These are phyloP conservation scores for Apogon hyalosoma DNA, from an alignment of 2,797 vertebrate genomes.

Conservation along the genomic window DNA sequence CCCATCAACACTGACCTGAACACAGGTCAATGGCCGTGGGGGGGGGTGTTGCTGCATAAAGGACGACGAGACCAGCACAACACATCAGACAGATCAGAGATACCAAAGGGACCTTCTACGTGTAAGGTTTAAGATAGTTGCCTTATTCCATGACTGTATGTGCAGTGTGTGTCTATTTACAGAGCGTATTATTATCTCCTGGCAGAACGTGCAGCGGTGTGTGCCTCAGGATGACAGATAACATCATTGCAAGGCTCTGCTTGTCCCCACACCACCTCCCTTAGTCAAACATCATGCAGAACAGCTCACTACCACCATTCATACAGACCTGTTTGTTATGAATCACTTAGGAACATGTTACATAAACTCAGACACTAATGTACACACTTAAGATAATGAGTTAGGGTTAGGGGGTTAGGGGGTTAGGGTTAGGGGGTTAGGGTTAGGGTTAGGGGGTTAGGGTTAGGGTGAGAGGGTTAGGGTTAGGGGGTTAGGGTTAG, in stretches of 20 bases:
- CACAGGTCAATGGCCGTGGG: slow-evolving; percentile 65
- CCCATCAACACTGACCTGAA: slow-evolving; percentile 65
- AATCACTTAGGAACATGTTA: slow-evolving; percentile 22
- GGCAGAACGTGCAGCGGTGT: slow-evolving; percentile 54
- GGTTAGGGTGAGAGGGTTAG: too few species aligned
- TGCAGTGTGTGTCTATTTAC: slow-evolving; percentile 42
- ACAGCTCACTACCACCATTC: slow-evolving; percentile 18
- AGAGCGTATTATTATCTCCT: slow-evolving; percentile 38
- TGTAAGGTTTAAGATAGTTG: slow-evolving; percentile 17
- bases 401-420: too few species aligned
- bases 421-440: too few species aligned
- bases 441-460: too few species aligned
- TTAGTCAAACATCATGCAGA: slow-evolving; percentile 57
- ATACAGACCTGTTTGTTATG: slow-evolving; percentile 37
- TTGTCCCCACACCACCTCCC: slow-evolving; percentile 54
- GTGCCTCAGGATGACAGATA: slow-evolving; percentile 59
- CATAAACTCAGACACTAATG: background rate
- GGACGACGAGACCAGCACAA: background rate
- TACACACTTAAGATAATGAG: too few species aligned
- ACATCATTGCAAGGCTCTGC: slow-evolving; percentile 59
- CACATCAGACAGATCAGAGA: slow-evolving; percentile 11
- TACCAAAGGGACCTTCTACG: slow-evolving; percentile 5
- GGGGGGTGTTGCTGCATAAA: background rate
- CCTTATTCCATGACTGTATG: slow-evolving; percentile 12
- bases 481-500: too few species aligned